Conservation (phyloP, 2,797 vertebrate species). For the Liasis olivaceus region DNA sequence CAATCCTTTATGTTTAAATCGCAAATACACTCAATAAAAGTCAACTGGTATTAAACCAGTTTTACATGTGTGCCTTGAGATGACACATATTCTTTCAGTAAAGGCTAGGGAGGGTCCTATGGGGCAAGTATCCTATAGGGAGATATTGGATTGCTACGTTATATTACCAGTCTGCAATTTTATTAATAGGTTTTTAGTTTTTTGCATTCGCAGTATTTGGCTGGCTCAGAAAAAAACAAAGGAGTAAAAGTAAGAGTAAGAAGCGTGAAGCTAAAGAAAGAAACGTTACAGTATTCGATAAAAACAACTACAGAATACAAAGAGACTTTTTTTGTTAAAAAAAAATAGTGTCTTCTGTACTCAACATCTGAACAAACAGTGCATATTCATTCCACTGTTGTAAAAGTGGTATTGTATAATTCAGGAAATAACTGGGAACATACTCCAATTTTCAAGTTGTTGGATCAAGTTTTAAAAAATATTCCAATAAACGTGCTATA, state of each 20-base stretch:
- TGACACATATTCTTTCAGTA: neutral
- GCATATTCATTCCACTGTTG: neutral
- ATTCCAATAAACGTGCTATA: conserved; percentile 4
- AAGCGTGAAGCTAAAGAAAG: neutral
- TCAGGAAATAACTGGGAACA: conserved; percentile 13
- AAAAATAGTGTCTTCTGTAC: neutral
- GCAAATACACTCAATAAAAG: conserved; percentile 8
- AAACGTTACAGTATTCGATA: neutral
- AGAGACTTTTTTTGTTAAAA: neutral
- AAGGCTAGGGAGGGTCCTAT: conserved; percentile 9
- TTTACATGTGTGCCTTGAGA: conserved; percentile 2
- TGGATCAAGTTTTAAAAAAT: conserved; percentile 1
- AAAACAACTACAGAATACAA: neutral
- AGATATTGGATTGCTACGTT: neutral
- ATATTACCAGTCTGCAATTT: conserved; percentile 3
- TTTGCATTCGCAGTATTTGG: neutral
- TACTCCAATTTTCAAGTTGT: conserved; percentile 9
- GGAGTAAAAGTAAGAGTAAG: neutral
- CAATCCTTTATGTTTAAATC: conserved; percentile 21
- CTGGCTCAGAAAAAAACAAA: conserved; percentile 11
- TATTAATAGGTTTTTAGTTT: neutral
- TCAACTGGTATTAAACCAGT: conserved; percentile 15
- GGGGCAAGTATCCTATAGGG: neutral
- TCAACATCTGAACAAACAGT: neutral
- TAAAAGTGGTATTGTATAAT: conserved; percentile 8